A percentile compares a stretch with the other conserved stretches of the same genome.
These are phyloP conservation scores for Bostrychus sinensis DNA, from an alignment of 2,113 vertebrate genomes.

Conservation along the genomic window DNA sequence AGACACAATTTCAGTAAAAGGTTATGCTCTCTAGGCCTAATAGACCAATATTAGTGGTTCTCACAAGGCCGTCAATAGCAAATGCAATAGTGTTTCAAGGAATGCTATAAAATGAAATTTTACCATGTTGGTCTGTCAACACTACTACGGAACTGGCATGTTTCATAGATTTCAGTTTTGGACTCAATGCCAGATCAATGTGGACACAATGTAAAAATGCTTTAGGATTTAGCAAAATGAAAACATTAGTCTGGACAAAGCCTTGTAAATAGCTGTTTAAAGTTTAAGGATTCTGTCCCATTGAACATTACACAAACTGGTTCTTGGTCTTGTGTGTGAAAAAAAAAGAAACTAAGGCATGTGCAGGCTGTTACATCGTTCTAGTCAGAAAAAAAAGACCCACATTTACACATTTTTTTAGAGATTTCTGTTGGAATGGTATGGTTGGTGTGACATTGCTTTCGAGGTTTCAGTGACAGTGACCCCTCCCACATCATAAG, in stretches of 20 bases:
- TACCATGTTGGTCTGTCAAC: no score
- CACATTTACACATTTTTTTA: slow-evolving; percentile 30
- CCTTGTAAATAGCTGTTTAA: neutral
- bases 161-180: no score
- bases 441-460: slow-evolving; percentile 55
- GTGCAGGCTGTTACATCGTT: slow-evolving; percentile 81
- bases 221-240: neutral
- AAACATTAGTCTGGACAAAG: neutral
- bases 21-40: no score
- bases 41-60: no score
- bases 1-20: no score
- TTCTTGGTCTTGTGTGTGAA: slow-evolving; percentile 41
- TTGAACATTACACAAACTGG: slow-evolving; percentile 45
- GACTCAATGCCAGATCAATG: neutral
- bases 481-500: slow-evolving; percentile 42
- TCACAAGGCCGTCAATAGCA: no score
- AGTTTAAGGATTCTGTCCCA: slow-evolving; percentile 5
- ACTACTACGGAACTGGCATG: no score
- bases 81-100: no score
- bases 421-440: slow-evolving; percentile 60
- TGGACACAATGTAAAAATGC: neutral
- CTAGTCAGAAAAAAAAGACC: slow-evolving; percentile 82
- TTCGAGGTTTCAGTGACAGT: slow-evolving; percentile 68
- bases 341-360: slow-evolving; percentile 71
- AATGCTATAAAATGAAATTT: no score